Evolutionary conservation across 2,113 vertebrate species (phyloP).

Genomic region (Tenrec ecaudatus): DNA sequence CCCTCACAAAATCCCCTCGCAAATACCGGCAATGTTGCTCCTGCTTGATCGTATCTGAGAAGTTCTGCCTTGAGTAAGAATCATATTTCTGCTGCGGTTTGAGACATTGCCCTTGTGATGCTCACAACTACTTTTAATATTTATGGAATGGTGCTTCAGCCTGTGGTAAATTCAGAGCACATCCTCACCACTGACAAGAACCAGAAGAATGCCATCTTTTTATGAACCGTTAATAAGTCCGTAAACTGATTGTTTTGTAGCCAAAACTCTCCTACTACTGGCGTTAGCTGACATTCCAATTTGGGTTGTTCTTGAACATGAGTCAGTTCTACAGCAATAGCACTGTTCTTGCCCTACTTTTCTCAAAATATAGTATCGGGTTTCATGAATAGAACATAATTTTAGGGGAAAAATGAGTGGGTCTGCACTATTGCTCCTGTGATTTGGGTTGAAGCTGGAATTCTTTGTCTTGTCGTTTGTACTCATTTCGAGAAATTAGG

Average conservation of each 20-base stretch:
- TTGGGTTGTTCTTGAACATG: slow-evolving; percentile 76
- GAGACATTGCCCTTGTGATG: slow-evolving; percentile 81
- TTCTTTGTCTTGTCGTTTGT: background rate
- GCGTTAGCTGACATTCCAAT: slow-evolving; percentile 83
- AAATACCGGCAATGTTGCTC: slow-evolving; percentile 12
- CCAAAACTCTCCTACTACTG: slow-evolving; percentile 84
- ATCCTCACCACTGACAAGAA: slow-evolving; percentile 86
- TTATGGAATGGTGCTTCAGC: slow-evolving; percentile 83
- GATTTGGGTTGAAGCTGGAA: background rate
- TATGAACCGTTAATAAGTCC: slow-evolving; percentile 89
- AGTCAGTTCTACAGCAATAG: slow-evolving; percentile 73
- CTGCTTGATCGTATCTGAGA: slow-evolving; percentile 65
- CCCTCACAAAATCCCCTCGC: background rate
- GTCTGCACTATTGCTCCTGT: background rate
- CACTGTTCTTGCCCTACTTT: slow-evolving; percentile 57
- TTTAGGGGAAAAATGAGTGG: slow-evolving; percentile 49
- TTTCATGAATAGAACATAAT: slow-evolving; percentile 39
- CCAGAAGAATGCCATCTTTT: slow-evolving; percentile 85
- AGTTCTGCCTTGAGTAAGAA: slow-evolving; percentile 72
- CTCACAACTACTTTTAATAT: slow-evolving; percentile 87
- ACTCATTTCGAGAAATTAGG: slow-evolving; percentile 21
- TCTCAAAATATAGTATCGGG: slow-evolving; percentile 16
- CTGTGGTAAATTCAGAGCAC: slow-evolving; percentile 85
- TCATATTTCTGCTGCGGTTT: slow-evolving; percentile 75
- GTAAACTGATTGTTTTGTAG: slow-evolving; percentile 85